A percentile compares a stretch with the other conserved stretches of the same genome.
These are phyloP conservation scores for Homarus gammarus DNA, from an alignment of 2,888 invertebrate species.

Conservation along the genomic window DNA sequence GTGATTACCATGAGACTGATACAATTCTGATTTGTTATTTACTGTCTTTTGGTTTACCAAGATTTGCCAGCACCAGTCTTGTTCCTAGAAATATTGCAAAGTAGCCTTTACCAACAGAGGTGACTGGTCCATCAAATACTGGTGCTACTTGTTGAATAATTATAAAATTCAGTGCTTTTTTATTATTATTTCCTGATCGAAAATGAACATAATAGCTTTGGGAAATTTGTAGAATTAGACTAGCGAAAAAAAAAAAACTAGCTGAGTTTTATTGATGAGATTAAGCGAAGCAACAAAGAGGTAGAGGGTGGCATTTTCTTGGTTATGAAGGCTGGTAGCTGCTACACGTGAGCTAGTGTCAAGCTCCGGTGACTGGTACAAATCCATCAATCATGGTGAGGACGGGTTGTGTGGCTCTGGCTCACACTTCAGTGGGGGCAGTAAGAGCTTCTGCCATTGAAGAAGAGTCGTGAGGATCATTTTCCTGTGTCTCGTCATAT, in stretches of 20 bases:
- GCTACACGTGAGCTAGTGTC: neutral
- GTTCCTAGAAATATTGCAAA: neutral
- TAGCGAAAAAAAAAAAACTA: neutral
- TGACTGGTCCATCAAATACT: conserved; percentile 13
- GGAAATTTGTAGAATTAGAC: neutral
- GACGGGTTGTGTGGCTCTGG: neutral
- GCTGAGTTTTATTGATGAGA: neutral
- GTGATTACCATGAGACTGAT: neutral
- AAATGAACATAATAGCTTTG: neutral
- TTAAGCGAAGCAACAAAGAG: neutral
- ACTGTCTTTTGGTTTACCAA: neutral
- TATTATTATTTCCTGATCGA: neutral
- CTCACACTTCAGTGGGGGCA: conserved; percentile 8
- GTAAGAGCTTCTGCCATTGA: neutral
- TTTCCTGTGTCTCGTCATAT: conserved; percentile 18
- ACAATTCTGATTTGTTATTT: neutral
- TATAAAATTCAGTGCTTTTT: neutral
- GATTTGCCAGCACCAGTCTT: neutral
- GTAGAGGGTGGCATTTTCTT: neutral
- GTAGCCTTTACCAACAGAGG: neutral
- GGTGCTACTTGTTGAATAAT: conserved; percentile 44
- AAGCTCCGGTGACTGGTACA: conserved; percentile 30
- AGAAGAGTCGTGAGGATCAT: neutral
- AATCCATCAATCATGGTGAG: conserved; percentile 23
- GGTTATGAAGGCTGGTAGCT: conserved; percentile 6